Base-by-base conservation (phyloP, 2,888 invertebrate species). In the Tenthredo distinguenda region DNA sequence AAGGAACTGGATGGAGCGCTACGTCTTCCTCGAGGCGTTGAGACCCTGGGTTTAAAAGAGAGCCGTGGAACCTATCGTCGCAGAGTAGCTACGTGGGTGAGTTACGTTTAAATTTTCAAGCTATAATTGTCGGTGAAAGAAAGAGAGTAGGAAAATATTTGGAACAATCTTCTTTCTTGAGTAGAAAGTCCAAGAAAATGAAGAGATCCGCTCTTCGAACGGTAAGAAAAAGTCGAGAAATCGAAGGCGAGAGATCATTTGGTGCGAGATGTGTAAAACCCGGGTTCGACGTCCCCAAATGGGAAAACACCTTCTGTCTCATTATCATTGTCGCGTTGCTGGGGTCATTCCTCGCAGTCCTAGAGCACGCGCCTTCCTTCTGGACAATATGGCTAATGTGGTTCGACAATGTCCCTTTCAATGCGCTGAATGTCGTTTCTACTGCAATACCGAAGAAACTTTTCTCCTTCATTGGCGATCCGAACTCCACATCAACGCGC, bases 251-350 rank as follows among this genome's bases (percentile, higher is more conserved):
- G 94, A 94, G 86, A 95, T 95, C 85, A 94, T 96, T 0, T 95
- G 95, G 88, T 97, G 98, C 91, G 95, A 96, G 82, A 96, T 96
- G 74, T 98, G 98, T 90, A 95, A 95, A 85, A 96, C 96, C 47
- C 95, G 96, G 87, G 96, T 97, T 68, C 95, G 95, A 86, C 94
- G 95, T 7, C 95, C 96, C 89, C 94, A 96, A 87, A 96, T 97
- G 94, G 97, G 98, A 62, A 97, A 98, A 91, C 98, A 98, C 94
- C 94, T 98, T 86, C 96, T 98, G 89, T 98, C 98, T 0, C 97
- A 97, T 92, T 97, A 96, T 92, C 98, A 98, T 93, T 97, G 96
- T 90, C 95, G 97, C 86, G 92, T 93, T 76, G 92, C 93, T 86
- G 96, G 97, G 91, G 96, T 96, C 86, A 95, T 95, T 86, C 95